These are phyloP conservation scores for Ophion costatus DNA, from an alignment of 2,888 invertebrate species.

Conservation along the genomic window DNA sequence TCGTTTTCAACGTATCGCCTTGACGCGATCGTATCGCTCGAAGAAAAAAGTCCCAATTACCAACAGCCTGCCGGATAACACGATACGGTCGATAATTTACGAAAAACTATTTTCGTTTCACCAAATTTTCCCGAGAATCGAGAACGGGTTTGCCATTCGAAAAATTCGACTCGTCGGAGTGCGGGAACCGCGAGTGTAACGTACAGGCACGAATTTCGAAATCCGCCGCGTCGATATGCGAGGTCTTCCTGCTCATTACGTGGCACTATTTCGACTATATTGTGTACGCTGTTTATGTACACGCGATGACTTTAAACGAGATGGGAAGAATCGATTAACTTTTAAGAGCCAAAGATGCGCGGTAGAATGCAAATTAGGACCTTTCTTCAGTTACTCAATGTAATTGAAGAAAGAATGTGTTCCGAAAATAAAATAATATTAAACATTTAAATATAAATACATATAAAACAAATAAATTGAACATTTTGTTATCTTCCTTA, in stretches of 20 bases:
- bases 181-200: not conserved
- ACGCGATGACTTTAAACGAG: not conserved
- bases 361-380: constrained; percentile 10
- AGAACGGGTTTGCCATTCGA: no score
- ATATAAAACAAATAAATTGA: no score
- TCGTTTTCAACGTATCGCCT: constrained; percentile 10
- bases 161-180: not conserved
- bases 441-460: no score
- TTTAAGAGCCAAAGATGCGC: constrained; percentile 31
- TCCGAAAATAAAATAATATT: no score
- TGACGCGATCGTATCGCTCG: not conserved
- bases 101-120: not conserved
- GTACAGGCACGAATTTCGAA: not conserved
- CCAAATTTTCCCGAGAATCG: no score
- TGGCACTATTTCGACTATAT: not conserved
- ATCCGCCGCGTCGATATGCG: not conserved
- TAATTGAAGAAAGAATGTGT: no score
- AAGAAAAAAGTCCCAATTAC: constrained; percentile 1
- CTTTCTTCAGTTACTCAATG: not conserved
- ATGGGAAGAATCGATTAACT: constrained; percentile 24
- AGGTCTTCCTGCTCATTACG: constrained; percentile 1
- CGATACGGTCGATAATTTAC: not conserved
- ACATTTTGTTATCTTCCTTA: no score
- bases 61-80: not conserved
- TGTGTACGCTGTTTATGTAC: not conserved